Conservation (phyloP, 2,888 invertebrate genomes). For the Melipona beecheii region DNA sequence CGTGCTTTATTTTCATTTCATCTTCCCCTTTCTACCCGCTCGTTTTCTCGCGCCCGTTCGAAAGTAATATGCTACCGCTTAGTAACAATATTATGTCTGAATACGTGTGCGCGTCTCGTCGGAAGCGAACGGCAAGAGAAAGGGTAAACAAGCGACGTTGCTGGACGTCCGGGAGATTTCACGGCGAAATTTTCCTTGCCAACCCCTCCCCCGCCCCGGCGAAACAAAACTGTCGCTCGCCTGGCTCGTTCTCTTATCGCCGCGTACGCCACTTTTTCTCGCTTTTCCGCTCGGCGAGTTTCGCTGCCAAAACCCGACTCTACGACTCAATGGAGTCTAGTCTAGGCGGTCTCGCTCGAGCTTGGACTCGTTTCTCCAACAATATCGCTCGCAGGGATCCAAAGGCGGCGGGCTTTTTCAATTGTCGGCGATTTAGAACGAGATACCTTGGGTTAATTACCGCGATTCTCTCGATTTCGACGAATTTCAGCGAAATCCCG, state of each 20-base stretch:
- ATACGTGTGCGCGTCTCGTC: constrained; percentile 13
- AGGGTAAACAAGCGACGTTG: constrained; percentile 31
- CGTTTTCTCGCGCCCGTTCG: constrained; percentile 40
- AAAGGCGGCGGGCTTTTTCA: not conserved
- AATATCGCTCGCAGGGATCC: not conserved
- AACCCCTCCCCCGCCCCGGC: not conserved
- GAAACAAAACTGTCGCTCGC: constrained; percentile 59
- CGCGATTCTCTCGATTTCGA: not conserved
- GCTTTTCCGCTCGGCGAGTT: constrained; percentile 28
- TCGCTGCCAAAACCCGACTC: constrained; percentile 20
- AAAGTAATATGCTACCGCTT: constrained; percentile 54
- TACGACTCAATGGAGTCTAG: constrained; percentile 13
- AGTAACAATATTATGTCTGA: constrained; percentile 64
- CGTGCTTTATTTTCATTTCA: constrained; percentile 54
- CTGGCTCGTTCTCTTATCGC: constrained; percentile 27
- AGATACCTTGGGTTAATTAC: not conserved
- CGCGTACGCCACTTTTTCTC: constrained; percentile 29
- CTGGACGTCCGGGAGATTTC: constrained; percentile 45
- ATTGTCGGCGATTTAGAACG: not conserved
- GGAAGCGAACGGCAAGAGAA: not conserved
- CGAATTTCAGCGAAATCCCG: not conserved
- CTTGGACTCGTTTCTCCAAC: not conserved
- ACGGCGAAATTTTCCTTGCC: constrained; percentile 45
- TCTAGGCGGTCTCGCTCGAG: constrained; percentile 2
- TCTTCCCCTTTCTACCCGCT: constrained; percentile 15